Percentiles rank a stretch among this genome's conserved stretches.
Conservation (phyloP, 2,797 vertebrate species). For the Syngnathus acus region DNA sequence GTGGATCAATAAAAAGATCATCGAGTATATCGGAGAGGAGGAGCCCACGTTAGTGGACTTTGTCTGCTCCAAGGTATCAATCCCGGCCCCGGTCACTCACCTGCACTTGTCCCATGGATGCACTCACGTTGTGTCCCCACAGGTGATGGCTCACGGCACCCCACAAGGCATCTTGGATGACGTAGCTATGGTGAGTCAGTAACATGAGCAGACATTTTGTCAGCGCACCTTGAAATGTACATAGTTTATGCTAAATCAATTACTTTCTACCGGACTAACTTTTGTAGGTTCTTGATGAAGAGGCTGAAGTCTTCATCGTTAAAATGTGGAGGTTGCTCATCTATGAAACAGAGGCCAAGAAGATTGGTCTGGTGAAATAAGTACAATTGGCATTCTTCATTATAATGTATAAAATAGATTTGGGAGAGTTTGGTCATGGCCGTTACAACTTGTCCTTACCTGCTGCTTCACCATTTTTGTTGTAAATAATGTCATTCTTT, state of each 20-base stretch:
- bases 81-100: neutral
- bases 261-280: neutral
- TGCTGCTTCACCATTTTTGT: constrained; percentile 9
- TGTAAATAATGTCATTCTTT: neutral
- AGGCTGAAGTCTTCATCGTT: constrained; percentile 98
- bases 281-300: constrained; percentile 92
- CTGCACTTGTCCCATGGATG: neutral
- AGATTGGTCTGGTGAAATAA: constrained; percentile 98
- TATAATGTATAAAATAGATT: constrained; percentile 33
- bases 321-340: constrained; percentile 99
- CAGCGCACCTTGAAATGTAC: too few species aligned
- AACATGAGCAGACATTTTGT: neutral
- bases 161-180: constrained; percentile 96
- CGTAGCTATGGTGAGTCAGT: constrained; percentile 90
- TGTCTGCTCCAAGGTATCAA: constrained; percentile 91
- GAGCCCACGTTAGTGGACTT: constrained; percentile 96
- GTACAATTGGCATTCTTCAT: constrained; percentile 23
- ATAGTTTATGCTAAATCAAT: too few species aligned
- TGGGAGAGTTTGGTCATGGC: constrained; percentile 13
- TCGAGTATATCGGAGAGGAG: constrained; percentile 98
- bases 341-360: constrained; percentile 99
- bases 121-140: constrained; percentile 20
- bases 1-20: constrained; percentile 99
- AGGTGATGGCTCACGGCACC: constrained; percentile 98
- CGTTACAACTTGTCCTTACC: constrained; percentile 16